Base-by-base conservation (phyloP, 2,797 vertebrate species). In the Anableps anableps region DNA sequence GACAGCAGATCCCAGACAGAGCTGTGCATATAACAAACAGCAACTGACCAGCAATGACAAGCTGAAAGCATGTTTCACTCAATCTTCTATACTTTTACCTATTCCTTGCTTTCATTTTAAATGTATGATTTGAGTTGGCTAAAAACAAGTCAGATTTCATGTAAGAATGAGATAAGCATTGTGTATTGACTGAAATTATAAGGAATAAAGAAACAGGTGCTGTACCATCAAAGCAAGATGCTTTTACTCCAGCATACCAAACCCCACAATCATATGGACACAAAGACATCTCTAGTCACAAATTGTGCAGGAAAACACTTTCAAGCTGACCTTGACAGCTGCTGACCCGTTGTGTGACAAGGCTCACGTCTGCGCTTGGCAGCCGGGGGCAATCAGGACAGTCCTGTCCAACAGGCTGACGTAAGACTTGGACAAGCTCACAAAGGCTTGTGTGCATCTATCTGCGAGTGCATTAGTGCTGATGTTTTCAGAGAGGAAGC, bases 301-400 rank as follows among this genome's bases (percentile, higher is more conserved):
- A 48, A 73, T 68, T 50, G 8, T 8, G n/a, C 72, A 81, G 47
- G 48, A 45, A 79, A 77, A 72, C 16, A 41, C 58, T 77, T 81
- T 78, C 0, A 26, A 41, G 60, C 38, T 29, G 74, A 53, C 83
- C 79, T 80, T 90, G 66, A 90, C 80, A 88, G 84, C 80, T 68
- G 75, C 83, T 74, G 81, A 88, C 82, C 48, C 55, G 48, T 86
- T 64, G 62, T 83, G 79, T 77, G 70, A 87, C 80, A 71, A 72
- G 72, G 2, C 70, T 85, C 72, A 55, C 3, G 31, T 86, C 85
- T 83, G 76, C 1, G 2, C 78, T 84, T 79, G 86, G 78, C 84
- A 83, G 79, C 74, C 55, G 31, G 29, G 55, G 80, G 71, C 60
- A 14, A 81, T 88, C 53, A 53, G 36, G 73, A n/a, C n/a, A 72